Base-by-base conservation (phyloP, 2,113 vertebrate species). In the Melanerpes formicivorus region DNA sequence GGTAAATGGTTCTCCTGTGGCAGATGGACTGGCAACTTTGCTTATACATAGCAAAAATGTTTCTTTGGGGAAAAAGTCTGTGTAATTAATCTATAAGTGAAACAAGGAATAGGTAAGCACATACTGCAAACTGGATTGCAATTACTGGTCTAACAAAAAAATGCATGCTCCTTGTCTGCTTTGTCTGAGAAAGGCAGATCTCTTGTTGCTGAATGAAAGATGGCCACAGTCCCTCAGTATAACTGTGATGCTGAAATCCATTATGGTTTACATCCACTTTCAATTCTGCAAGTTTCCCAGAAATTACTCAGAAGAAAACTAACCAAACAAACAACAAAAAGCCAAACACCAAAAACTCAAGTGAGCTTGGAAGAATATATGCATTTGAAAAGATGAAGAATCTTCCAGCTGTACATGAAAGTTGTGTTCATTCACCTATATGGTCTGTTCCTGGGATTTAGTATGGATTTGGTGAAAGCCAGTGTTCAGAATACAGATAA, bases 21-120 rank as follows among this genome's bases (percentile, higher is more conserved):
- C 79, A 89, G 60, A 26, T 44, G 69, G 72, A 22, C 60, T 77
- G 87, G 74, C n/a, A 74, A n/a, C 37, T 70, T 87, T 60, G 22
- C 82, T 85, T 82, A 63, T 46, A 65, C 26, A 18, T 32, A 82
- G 40, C 27, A 74, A 83, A 95, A 90, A 48, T 59, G 9, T 82
- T 92, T 92, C 71, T 83, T 71, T 42, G n/a, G 84, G 64, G 54
- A 12, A 30, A 60, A 95, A 71, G 6, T n/a, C 46, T 77, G 64
- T 56, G 30, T 67, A 82, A 90, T 92, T 92, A 84, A 92, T 94
- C 84, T 67, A 67, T 59, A 92, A 92, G 63, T 77, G 56, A 90
- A 80, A 59, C 16, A 93, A 87, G 75, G 55, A 70, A 46, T 40
- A 60, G 42, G 14, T 0, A 0, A 93, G 55, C 21, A 52, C 52